phyloP scores from a whole-genome alignment of 2,797 vertebrate species.

The Acanthurus tractus region DNA sequence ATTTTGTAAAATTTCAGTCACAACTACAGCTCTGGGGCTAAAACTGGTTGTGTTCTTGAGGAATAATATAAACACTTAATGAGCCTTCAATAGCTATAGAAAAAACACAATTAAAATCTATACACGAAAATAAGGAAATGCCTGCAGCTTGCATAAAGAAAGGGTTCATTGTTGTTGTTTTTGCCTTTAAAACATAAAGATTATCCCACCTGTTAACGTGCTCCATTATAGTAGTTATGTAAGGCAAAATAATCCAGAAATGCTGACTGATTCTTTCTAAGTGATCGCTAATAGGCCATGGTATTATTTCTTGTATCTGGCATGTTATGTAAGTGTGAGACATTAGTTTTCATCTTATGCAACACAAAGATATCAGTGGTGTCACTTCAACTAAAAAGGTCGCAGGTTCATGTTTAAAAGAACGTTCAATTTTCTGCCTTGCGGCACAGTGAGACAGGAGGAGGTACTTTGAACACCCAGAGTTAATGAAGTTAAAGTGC shows the following conservation, averaged over 20 bases:
- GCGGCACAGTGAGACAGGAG: not conserved
- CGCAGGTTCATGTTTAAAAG: not conserved
- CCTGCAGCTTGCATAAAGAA: not conserved
- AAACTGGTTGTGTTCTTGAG: not conserved
- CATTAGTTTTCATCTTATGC: not conserved
- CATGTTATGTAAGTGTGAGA: not conserved
- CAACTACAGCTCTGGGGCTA: not conserved
- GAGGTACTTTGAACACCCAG: not conserved
- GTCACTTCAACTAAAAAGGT: not conserved
- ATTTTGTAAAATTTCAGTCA: not conserved
- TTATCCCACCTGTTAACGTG: not conserved
- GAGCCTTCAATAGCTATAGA: no score
- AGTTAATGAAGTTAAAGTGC: no score
- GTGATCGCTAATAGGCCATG: not conserved
- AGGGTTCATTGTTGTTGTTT: not conserved
- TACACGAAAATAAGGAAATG: not conserved
- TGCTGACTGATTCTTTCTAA: not conserved
- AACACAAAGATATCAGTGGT: not conserved
- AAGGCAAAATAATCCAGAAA: not conserved
- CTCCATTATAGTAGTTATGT: not conserved
- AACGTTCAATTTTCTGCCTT: not conserved
- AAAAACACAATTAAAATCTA: no score
- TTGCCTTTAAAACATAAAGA: not conserved
- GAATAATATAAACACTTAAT: no score
- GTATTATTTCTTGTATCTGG: not conserved